Evolutionary conservation across 2,888 invertebrate species (phyloP).

Genomic region (Eupithecia tripunctaria): DNA sequence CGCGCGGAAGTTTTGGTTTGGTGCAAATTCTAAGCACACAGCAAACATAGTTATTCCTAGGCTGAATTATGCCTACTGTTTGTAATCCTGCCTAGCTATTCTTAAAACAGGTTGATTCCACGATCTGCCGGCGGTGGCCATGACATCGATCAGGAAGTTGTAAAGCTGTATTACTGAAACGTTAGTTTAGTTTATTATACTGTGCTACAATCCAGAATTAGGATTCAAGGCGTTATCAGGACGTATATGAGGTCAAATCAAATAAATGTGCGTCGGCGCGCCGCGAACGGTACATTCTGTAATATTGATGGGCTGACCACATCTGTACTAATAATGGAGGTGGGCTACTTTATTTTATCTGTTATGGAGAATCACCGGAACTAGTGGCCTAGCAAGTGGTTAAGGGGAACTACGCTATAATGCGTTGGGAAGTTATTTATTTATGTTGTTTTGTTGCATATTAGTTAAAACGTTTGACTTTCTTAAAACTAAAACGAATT

Average conservation of each 20-base stretch:
- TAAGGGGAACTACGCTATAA: no score
- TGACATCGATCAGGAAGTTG: no score
- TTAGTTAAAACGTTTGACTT: background rate
- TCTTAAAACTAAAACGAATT: background rate
- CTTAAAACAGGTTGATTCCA: no score
- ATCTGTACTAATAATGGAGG: background rate
- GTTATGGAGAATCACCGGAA: background rate
- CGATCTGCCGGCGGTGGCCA: no score
- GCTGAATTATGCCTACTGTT: no score
- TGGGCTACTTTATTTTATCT: background rate
- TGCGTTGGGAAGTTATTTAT: no score
- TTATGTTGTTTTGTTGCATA: background rate
- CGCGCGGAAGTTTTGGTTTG: no score
- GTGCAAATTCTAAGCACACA: no score
- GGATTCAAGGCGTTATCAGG: conserved; percentile 41
- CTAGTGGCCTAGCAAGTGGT: background rate
- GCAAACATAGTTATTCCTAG: no score
- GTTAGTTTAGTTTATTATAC: background rate
- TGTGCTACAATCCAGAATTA: conserved; percentile 38
- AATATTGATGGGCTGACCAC: conserved; percentile 28
- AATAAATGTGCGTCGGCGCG: conserved; percentile 39
- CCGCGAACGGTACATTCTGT: conserved; percentile 26
- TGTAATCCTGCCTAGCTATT: no score
- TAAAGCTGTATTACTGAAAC: conserved; percentile 2
- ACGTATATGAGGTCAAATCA: conserved; percentile 44